Percentiles rank a stretch among this genome's conserved stretches.
phyloP scores from a whole-genome alignment of 2,113 vertebrate genomes.

The Sceloporus tristichus region DNA sequence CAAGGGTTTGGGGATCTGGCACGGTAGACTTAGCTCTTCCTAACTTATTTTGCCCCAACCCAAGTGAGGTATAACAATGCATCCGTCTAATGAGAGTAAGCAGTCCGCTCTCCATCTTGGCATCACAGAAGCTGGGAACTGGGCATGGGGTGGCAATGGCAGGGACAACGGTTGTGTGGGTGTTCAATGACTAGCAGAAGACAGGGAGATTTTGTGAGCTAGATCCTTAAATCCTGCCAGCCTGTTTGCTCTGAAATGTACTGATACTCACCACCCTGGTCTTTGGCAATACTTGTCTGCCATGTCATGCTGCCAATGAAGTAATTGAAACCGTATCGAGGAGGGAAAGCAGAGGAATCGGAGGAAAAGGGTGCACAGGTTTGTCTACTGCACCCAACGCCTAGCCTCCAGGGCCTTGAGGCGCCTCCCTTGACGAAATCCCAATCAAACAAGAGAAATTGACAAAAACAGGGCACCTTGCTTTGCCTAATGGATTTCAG shows the following conservation, averaged over 20 bases:
- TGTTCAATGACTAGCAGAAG: not conserved
- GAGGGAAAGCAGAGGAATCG: constrained; percentile 60
- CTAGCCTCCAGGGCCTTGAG: constrained; percentile 73
- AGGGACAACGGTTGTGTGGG: not conserved
- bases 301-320: constrained; percentile 62
- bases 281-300: constrained; percentile 52
- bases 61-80: not conserved
- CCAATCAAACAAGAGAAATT: constrained; percentile 73
- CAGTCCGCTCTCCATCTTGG: too few relatives aligned
- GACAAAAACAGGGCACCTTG: constrained; percentile 75
- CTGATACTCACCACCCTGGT: constrained; percentile 30
- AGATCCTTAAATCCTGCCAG: not conserved
- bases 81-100: not conserved
- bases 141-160: not conserved
- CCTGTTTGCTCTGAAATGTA: not conserved
- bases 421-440: constrained; percentile 81
- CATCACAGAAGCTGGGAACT: not conserved
- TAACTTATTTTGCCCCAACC: not conserved
- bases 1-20: not conserved
- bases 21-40: constrained; percentile 17
- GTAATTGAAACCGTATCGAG: constrained; percentile 61
- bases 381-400: constrained; percentile 71
- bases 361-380: constrained; percentile 64
- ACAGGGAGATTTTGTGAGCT: not conserved
- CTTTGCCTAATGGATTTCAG: constrained; percentile 72